These are phyloP conservation scores for Drosophila siamana DNA, from an alignment of 2,888 invertebrate species.

Conservation along the genomic window DNA sequence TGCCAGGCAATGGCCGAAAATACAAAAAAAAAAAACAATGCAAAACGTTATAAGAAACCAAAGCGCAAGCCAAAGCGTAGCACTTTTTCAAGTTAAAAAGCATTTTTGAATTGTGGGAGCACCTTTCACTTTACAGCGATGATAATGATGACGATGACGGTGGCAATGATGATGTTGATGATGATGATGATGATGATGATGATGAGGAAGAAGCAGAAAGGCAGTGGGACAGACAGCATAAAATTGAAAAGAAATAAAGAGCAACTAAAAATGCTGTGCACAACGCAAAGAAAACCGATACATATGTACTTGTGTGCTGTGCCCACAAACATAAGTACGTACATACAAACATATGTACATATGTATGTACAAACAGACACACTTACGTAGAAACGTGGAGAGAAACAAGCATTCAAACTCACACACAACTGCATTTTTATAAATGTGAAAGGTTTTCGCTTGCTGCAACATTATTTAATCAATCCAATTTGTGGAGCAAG, in stretches of 20 bases:
- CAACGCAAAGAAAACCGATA: constrained; percentile 72
- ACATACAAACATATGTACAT: constrained; percentile 29
- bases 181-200: constrained; percentile 29
- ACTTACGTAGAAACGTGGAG: constrained; percentile 27
- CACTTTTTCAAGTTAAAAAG: constrained; percentile 80
- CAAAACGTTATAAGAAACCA: constrained; percentile 48
- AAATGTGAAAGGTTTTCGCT: constrained; percentile 82
- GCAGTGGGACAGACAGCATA: constrained; percentile 45
- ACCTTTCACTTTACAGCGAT: constrained; percentile 80
- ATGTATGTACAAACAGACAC: constrained; percentile 33
- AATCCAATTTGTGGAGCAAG: constrained; percentile 80
- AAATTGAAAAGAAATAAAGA: constrained; percentile 78
- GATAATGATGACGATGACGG: constrained; percentile 27
- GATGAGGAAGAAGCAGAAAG: constrained; percentile 37
- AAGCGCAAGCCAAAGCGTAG: constrained; percentile 73
- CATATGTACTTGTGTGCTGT: constrained; percentile 18
- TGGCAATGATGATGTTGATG: constrained; percentile 11
- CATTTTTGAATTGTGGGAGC: constrained; percentile 80
- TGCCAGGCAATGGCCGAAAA: constrained; percentile 45
- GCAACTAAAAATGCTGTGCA: constrained; percentile 75
- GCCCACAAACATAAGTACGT: constrained; percentile 32
- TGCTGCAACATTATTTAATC: constrained; percentile 82
- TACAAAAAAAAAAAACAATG: background rate
- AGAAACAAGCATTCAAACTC: constrained; percentile 13
- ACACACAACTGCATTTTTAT: constrained; percentile 54